Base-by-base conservation (phyloP, 1,140 invertebrate genomes). In the Akabosia matsudoensis region DNA sequence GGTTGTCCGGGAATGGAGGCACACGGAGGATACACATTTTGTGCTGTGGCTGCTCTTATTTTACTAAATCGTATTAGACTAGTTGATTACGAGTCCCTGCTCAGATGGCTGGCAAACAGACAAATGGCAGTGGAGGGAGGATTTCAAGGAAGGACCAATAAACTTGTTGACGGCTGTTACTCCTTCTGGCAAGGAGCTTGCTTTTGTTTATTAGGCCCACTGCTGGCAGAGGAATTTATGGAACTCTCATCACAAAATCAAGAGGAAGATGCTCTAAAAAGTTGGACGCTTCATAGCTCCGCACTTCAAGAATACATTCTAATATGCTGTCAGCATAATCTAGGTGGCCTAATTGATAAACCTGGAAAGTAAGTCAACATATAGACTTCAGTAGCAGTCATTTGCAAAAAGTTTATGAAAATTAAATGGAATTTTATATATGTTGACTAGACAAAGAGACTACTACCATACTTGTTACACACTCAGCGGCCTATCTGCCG, bases 1-100 rank as follows among this genome's bases (percentile, higher is more conserved):
- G 97, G 96, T 0, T 91, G 88, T 82, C 97, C 97, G 24, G 95
- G 93, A 16, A 91, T 96, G 88, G 97, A 99, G 86, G 97, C 97
- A 26, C 97, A 99, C 87, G 97, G 97, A 3, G 97, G 97, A 26
- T 99, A 99, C 86, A 92, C 97, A 7, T 99, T 97, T 86, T 99
- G 97, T 90, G 97, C 92, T 13, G 87, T 99, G 51, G 95, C 97
- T 64, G 89, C 93, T 1, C 87, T 99, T 18, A 89, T 92, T 18
- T 85, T 99, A 73, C 86, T 99, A 7, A 90, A 91, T 78, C 90
- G 91, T 83, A 89, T 91, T n/a, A 85, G 92, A 76, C 86, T 92
- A 33, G 95, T 93, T 85, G 89, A 97, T 87, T 85, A 92, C 51
- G 88, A 92, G 83, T 86, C 90, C 16, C 85, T 98, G 28, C 83